These are phyloP conservation scores for Brenthis ino DNA, from an alignment of 2,888 invertebrate species.

Conservation along the genomic window DNA sequence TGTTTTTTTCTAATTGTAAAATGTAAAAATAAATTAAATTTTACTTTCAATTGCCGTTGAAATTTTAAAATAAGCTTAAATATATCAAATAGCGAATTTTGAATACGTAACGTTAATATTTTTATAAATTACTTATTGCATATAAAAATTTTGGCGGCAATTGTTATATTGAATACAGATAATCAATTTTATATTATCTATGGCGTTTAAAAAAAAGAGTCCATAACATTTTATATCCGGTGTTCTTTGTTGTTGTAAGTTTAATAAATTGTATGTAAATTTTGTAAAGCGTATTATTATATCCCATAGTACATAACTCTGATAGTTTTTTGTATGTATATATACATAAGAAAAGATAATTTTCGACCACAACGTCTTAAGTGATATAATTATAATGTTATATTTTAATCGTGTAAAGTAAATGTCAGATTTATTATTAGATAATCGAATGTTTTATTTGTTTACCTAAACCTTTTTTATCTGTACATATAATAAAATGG, in stretches of 20 bases:
- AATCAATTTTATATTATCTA: constrained; percentile 13
- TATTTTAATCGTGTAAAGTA: constrained; percentile 72
- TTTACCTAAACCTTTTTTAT: not conserved
- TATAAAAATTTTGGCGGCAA: constrained; percentile 15
- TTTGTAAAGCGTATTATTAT: constrained; percentile 61
- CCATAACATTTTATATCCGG: constrained; percentile 69
- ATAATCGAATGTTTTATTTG: constrained; percentile 52
- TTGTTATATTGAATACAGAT: constrained; percentile 1
- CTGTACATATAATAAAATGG: not conserved
- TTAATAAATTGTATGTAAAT: constrained; percentile 64
- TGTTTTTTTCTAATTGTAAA: not conserved
- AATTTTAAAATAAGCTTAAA: constrained; percentile 8
- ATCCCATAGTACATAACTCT: constrained; percentile 4
- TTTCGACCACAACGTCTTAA: constrained; percentile 51
- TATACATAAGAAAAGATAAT: constrained; percentile 42
- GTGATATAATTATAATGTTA: constrained; percentile 60
- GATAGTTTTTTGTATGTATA: constrained; percentile 60
- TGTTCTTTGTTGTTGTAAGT: constrained; percentile 54
- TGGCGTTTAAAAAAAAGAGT: constrained; percentile 50
- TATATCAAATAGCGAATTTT: constrained; percentile 15
- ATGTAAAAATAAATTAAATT: not conserved
- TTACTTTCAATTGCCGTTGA: constrained; percentile 7
- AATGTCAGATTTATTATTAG: constrained; percentile 60
- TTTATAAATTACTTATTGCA: constrained; percentile 11
- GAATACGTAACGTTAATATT: constrained; percentile 20